Conservation (phyloP, 2,113 vertebrate species). For the Dromaius novaehollandiae region DNA sequence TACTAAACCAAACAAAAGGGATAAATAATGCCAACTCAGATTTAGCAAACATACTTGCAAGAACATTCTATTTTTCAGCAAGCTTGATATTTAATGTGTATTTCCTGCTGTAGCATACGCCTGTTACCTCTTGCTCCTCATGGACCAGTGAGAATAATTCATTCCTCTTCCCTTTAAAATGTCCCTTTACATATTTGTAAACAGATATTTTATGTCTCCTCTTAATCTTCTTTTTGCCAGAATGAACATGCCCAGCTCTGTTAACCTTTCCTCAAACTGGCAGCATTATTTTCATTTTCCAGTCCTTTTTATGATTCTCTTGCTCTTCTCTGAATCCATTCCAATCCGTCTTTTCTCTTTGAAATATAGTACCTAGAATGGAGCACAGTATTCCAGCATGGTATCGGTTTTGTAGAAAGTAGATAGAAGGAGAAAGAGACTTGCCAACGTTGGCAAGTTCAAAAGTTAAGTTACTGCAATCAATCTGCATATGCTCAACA, state of each 20-base stretch:
- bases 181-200: background rate
- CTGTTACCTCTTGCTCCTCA: background rate
- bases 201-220: background rate
- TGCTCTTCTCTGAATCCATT: background rate
- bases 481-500: background rate
- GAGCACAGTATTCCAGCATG: background rate
- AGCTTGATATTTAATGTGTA: conserved; percentile 36
- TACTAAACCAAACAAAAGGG: conserved; percentile 2
- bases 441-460: background rate
- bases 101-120: conserved; percentile 7
- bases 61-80: background rate
- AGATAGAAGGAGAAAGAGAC: background rate
- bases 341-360: background rate
- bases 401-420: background rate
- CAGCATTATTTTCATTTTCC: conserved; percentile 20
- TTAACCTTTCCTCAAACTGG: background rate
- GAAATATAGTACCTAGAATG: background rate
- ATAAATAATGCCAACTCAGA: conserved; percentile 8
- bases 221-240: conserved; percentile 15
- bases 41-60: background rate
- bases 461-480: background rate
- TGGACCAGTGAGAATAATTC: background rate
- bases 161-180: background rate
- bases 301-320: background rate
- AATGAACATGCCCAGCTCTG: background rate